Evolutionary conservation across 1,140 invertebrate species (phyloP), one percentile per base, ranked within the genome.

Genomic region (Drosophila takahashii): DNA sequence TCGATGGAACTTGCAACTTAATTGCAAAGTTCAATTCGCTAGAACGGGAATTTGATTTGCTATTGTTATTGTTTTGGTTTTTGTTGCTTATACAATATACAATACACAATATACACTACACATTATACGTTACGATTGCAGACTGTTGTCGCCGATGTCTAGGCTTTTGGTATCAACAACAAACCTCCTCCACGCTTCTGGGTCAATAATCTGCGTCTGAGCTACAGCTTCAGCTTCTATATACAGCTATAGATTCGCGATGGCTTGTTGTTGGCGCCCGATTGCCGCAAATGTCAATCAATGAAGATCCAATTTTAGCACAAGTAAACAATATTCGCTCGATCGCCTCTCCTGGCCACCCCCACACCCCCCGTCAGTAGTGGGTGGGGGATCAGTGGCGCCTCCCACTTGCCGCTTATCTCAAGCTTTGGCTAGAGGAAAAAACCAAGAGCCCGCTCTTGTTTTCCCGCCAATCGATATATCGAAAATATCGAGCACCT

Each of bases 231-330:
- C 29, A 29, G 48, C 11, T 36, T n/a, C 9, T 16, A 16, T 27
- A 18, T 52, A 8, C n/a, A 22, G 58, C 50, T 56, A 59, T 64
- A 42, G 52, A 39, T 39, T 39, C 47, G 34, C 32, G 7, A 26
- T 51, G 27, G 16, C n/a, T 52, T 59, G 64, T 56, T 80, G 70
- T 69, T 84, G 81, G 79, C 81, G 81, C 76, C 81, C 72, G 71
- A 41, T 77, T 76, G 83, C 61, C 76, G 77, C 72, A 32, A 41
- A 66, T 87, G 84, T 89, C 84, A 87, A 87, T 87, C 84, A 87
- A 87, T 87, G 79, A 57, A 87, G 84, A 87, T 87, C 84, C 84
- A 87, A 89, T 89, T 87, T 87, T 87, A 87, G 84, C 84, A 84
- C 79, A 84, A 83, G 84, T 87, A 87, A 89, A 87, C 84, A 89